phyloP scores from a whole-genome alignment of 2,888 invertebrate species.

The Eupithecia exiguata region DNA sequence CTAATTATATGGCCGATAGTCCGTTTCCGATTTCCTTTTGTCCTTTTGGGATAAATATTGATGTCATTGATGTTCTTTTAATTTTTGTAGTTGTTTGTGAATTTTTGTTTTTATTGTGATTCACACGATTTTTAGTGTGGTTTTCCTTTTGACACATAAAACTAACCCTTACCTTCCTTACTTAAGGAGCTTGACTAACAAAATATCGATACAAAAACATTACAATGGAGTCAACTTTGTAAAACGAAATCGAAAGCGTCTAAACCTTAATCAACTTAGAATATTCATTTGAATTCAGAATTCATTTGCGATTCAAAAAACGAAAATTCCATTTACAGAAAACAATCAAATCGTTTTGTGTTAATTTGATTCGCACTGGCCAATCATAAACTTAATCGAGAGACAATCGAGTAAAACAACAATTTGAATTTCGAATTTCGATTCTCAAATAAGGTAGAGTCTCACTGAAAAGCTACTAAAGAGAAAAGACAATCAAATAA shows the following conservation, averaged over 20 bases:
- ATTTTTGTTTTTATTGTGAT: slow-evolving; percentile 11
- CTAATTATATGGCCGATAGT: slow-evolving; percentile 64
- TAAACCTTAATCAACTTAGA: neutral
- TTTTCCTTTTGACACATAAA: neutral
- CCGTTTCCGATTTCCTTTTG: slow-evolving; percentile 64
- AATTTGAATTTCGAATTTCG: slow-evolving; percentile 58
- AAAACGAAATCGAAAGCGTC: slow-evolving; percentile 1
- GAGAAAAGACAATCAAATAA: neutral
- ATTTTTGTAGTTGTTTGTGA: slow-evolving; percentile 13
- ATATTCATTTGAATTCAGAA: slow-evolving; percentile 10
- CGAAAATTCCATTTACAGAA: slow-evolving; percentile 5
- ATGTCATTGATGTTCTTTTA: slow-evolving; percentile 31
- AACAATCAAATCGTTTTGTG: slow-evolving; percentile 23
- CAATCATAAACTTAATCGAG: slow-evolving; percentile 33
- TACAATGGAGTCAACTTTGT: neutral
- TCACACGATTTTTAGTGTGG: neutral
- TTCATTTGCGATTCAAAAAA: slow-evolving; percentile 2
- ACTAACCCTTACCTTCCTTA: neutral
- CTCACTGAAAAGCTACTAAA: neutral
- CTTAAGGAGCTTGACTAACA: neutral
- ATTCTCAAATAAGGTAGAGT: neutral
- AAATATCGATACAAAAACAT: neutral
- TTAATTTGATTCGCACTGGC: slow-evolving; percentile 37
- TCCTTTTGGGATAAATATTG: slow-evolving; percentile 47
- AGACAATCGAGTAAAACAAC: slow-evolving; percentile 31